Base-by-base conservation (phyloP, 2,113 vertebrate species). In the Pithys albifrons region DNA sequence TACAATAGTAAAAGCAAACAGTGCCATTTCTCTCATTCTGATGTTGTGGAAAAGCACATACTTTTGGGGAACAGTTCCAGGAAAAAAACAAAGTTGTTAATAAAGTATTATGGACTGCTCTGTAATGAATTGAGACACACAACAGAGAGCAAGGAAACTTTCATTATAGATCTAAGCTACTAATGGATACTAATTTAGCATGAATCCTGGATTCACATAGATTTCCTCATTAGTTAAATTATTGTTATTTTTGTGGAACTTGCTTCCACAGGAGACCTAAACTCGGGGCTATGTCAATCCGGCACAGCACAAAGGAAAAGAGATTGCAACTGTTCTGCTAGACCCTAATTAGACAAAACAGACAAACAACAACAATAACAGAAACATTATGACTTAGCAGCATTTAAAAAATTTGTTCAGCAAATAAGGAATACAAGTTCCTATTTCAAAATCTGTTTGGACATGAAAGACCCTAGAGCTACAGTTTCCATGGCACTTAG, bases 171-270 rank as follows among this genome's bases (percentile, higher is more conserved):
- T 28, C 19, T 64, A 78, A 93, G 69, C 33, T 61, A 86, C 41
- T 80, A 94, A 94, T 16, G 57, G 52, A 64, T 81, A 78, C 66
- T 84, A 92, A 97, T 91, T 88, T 80, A 92, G 75, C 75, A 90
- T 7, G 28, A 90, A 71, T 83, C 59, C 71, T 84, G 64, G 59
- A n/a, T 92, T 81, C 76, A 89, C 31, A n/a, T 9, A 81, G 35
- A 64, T 89, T 59, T 57, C 59, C 61, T 88, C 64, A 74, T 93
- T 81, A 90, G 79, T 65, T 81, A 52, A 93, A 84, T 45, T 71
- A 89, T 14, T 70, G 85, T 73, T 80, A 41, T 81, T 91, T 86
- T 86, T 88, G 88, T 75, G 90, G 76, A 88, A 54, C 54, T 70
- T 55, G 7, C 45, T 55, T 62, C 77, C 80, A 70, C 7, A n/a